Evolutionary conservation across 2,888 invertebrate species (phyloP), one percentile per base, ranked within the genome.

Genomic region (Argyresthia albistria): DNA sequence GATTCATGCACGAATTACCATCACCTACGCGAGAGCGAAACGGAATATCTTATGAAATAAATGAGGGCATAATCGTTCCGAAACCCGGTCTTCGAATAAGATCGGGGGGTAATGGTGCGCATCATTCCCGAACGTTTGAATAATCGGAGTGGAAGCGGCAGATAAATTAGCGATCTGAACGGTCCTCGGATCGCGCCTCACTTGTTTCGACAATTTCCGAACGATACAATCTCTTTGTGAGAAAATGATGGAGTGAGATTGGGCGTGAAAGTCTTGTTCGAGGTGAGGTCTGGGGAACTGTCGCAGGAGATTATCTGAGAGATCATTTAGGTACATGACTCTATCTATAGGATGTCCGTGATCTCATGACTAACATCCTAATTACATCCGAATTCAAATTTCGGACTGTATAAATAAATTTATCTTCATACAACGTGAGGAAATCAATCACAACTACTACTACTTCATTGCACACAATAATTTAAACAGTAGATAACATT

Each of bases 71-170:
- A 47, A 47, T 36, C 47, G 47, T 36, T 36, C 35, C 12, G 12
- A 47, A 47, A 47, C 47, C 47, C 47, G 45, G 15, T 45, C 10
- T 15, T 25, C 47, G 47, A 47, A 47, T 47, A 47, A 47, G 47
- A 47, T 25, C 47, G 10, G 47, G 35, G 47, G 47, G 76, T 75
- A 82, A 82, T 82, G 81, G 80, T 58, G 63, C 70, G 76, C 60
- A 74, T 81, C 80, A 81, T 80, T 80, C 73, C 65, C 63, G 63
- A 70, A 68, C 70, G 74, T 69, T 75, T 67, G 69, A 76, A 67
- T 66, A 76, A 76, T 74, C 73, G 70, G 68, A 73, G 73, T 76
- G 80, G 80, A 81, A 81, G 64, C 48, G 36, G 58, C 63, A 71
- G 82, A 80, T 80, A 79, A 79, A 76, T 80, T 80, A 72, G 66